Base-by-base conservation (phyloP, 2,113 vertebrate genomes). In the Nerophis lumbriciformis region DNA sequence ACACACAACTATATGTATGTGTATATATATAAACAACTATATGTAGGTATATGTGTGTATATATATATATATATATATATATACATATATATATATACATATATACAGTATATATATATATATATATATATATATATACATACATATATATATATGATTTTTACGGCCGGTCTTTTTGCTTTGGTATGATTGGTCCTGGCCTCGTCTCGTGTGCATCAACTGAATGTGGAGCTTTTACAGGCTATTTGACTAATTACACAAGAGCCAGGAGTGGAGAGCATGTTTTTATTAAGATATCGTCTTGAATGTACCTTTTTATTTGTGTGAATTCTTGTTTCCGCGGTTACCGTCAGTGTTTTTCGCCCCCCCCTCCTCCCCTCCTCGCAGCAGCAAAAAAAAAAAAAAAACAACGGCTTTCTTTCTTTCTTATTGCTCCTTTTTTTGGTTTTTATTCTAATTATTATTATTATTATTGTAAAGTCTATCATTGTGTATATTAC, bases 221-320 rank as follows among this genome's bases (percentile, higher is more conserved):
- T 81, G 81, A 82, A 87, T 83, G 80, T 72, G 45, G 6, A 74
- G 54, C 73, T 76, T 19, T 64, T 77, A 86, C 86, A 89, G 85
- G 85, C 83, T 83, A 86, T 76, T 65, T 58, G 85, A 87, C 87
- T 88, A 88, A 88, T 88, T 87, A 88, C 61, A 71, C 42, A 63
- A 77, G 76, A 77, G 79, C 72, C 47, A 71, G 77, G 78, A 63
- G 71, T 36, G 54, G 45, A 64, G 65, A 60, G 35, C 64, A 53
- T 61, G 15, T 55, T 60, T 65, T 55, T 38, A 52, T 16, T 49
- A 53, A 60, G 42, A 45, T 45, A 45, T 48, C 45, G 63, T 71
- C 19, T 52, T 80, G 82, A 86, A 85, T 88, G 80, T 83, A 86
- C 64, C 56, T 81, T 72, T 72, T 72, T 19, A 15, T 87, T 88